These are phyloP conservation scores for Coregonus suidteri DNA, from an alignment of 2,797 vertebrate genomes.

Conservation along the genomic window DNA sequence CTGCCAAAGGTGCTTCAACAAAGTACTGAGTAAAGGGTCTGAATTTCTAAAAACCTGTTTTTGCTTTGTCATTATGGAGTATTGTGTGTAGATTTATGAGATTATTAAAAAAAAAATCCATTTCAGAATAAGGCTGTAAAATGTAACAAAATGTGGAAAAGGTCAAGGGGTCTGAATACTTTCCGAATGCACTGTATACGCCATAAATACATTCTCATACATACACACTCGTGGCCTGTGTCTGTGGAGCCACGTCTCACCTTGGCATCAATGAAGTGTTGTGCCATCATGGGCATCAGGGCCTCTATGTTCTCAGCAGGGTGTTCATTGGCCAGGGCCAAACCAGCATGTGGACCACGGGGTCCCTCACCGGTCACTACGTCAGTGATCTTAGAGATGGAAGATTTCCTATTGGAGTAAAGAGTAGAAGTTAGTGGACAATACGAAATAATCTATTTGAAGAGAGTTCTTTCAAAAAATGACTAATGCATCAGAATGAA, in stretches of 20 bases:
- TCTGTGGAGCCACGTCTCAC: conserved; percentile 63
- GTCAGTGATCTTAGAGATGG: conserved; percentile 80
- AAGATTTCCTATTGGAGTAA: conserved; percentile 79
- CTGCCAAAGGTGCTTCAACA: too few relatives aligned
- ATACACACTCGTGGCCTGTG: neutral
- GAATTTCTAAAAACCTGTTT: too few relatives aligned
- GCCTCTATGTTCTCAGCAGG: conserved; percentile 78
- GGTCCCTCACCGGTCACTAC: conserved; percentile 70
- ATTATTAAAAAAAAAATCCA: too few relatives aligned
- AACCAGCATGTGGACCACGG: conserved; percentile 60
- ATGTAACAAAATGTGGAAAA: too few relatives aligned
- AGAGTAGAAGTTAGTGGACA: neutral
- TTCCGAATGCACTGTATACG: too few relatives aligned
- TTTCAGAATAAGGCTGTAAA: too few relatives aligned
- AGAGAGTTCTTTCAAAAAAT: neutral
- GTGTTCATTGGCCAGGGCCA: conserved; percentile 62
- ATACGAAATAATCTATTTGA: conserved; percentile 11
- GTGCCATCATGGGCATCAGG: conserved; percentile 78
- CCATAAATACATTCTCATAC: neutral
- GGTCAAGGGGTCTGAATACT: too few relatives aligned
- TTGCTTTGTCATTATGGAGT: neutral
- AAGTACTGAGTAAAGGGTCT: too few relatives aligned
- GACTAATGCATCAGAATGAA: neutral
- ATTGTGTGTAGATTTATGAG: too few relatives aligned
- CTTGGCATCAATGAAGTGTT: conserved; percentile 84